phyloP scores from a whole-genome alignment of 1,140 invertebrate species.

The Hydropsyche tenuis region DNA sequence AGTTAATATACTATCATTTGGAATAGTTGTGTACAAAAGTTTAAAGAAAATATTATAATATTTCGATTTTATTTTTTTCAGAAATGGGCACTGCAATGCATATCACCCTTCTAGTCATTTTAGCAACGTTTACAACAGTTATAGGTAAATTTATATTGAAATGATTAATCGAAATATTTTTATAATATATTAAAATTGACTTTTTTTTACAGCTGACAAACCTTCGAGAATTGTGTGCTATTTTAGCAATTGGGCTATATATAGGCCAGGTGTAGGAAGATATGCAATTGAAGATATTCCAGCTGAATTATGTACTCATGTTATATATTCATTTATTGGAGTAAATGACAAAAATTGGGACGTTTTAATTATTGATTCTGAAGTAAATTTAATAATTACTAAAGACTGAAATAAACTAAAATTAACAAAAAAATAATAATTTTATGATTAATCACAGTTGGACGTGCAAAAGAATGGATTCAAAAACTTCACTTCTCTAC shows the following conservation, averaged over 20 bases:
- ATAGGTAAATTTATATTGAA: not conserved
- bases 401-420: too few species aligned
- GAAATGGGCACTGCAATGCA: conserved; percentile 30
- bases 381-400: conserved; percentile 62
- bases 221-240: conserved; percentile 80
- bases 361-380: conserved; percentile 79
- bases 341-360: conserved; percentile 80
- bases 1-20: too few species aligned
- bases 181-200: not conserved
- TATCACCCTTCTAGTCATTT: conserved; percentile 20
- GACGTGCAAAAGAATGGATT: conserved; percentile 81
- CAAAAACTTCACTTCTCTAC: conserved; percentile 80
- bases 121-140: conserved; percentile 15
- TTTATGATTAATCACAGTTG: conserved; percentile 58
- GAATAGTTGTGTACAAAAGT: too few species aligned
- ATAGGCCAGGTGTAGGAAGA: conserved; percentile 79
- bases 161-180: not conserved
- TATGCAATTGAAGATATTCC: conserved; percentile 86
- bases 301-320: conserved; percentile 81
- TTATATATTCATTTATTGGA: conserved; percentile 91
- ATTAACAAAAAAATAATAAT: not conserved
- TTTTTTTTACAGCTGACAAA: conserved; percentile 49
- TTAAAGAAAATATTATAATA: too few species aligned
- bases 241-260: conserved; percentile 93
- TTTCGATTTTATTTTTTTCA: conserved; percentile 28